Evolutionary conservation across 2,888 invertebrate genomes (phyloP).

Genomic region (Apamea monoglypha): DNA sequence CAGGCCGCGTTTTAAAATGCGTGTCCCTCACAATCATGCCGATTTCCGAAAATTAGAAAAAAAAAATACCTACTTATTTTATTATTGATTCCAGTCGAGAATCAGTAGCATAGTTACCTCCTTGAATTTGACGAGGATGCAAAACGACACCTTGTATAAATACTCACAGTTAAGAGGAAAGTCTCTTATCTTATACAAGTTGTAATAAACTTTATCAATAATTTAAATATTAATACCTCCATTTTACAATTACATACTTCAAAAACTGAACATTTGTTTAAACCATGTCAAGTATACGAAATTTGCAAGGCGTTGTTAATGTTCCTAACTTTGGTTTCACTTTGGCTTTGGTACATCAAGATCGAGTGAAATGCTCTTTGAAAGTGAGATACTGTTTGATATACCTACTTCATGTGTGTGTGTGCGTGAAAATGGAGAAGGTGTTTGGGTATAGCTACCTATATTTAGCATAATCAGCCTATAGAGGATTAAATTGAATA

Average conservation of each 20-base stretch:
- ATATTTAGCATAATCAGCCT: background rate
- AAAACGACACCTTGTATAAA: too few relatives aligned
- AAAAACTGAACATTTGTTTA: slow-evolving; percentile 33
- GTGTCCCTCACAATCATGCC: too few relatives aligned
- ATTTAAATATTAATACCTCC: slow-evolving; percentile 6
- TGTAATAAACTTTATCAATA: slow-evolving; percentile 17
- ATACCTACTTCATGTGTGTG: background rate
- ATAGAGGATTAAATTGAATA: background rate
- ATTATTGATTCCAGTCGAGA: too few relatives aligned
- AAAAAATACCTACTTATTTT: too few relatives aligned
- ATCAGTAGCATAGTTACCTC: too few relatives aligned
- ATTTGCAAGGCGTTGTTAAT: slow-evolving; percentile 32
- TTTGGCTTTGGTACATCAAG: slow-evolving; percentile 50
- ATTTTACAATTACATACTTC: slow-evolving; percentile 25
- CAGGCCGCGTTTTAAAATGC: too few relatives aligned
- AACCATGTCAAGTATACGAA: slow-evolving; percentile 37
- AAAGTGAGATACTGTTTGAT: slow-evolving; percentile 7
- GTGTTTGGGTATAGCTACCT: background rate
- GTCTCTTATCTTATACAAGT: background rate
- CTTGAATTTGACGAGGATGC: too few relatives aligned
- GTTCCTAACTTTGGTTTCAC: slow-evolving; percentile 44
- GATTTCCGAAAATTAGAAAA: too few relatives aligned
- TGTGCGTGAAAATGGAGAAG: background rate
- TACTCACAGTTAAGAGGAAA: background rate
- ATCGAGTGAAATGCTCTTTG: slow-evolving; percentile 27